Evolutionary conservation across 2,113 vertebrate species (phyloP), one percentile per base, ranked within the genome.

Genomic region (Semicossyphus pulcher): DNA sequence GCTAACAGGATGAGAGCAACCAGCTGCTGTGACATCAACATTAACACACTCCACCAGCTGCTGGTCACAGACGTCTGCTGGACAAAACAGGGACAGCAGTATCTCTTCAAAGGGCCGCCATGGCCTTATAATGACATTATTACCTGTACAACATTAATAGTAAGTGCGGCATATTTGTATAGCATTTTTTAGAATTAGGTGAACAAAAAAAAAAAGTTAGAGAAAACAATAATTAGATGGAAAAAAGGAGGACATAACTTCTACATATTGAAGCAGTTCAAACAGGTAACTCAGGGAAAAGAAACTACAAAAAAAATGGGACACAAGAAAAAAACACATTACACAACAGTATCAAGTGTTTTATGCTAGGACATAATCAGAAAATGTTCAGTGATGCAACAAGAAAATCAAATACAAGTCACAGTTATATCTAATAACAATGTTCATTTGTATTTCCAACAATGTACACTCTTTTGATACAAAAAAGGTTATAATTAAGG

Each of bases 21-120:
- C 91, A 90, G 90, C 91, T 92, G 91, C 81, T 86, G 84, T 90
- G 88, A 89, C 92, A 92, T 90, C 87, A 88, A 83, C 80, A 86
- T 86, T 89, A 88, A 86, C 86, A 90, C 79, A 85, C 86, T 89
- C 79, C 61, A 72, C 87, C 88, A 91, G 92, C 89, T 91, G 88
- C 88, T 89, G 81, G 73, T 85, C 85, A 86, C 84, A 85, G 76
- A 80, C 82, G 34, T 84, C 63, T 76, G 48, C 67, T 72, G 66
- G 84, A 91, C 85, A 88, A 80, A 89, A 85, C 80, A 52, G 80
- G 70, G 75, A 71, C 67, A 37, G 81, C 25, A 41, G 66, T 48
- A 31, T 36, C 39, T 75, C 53, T 86, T 85, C 81, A 89, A 73
- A 86, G 68, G 61, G 76, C 66, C 11, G 57, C 62, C 28, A 36